phyloP scores from a whole-genome alignment of 2,888 invertebrate species.

The Drosophila limbata region DNA sequence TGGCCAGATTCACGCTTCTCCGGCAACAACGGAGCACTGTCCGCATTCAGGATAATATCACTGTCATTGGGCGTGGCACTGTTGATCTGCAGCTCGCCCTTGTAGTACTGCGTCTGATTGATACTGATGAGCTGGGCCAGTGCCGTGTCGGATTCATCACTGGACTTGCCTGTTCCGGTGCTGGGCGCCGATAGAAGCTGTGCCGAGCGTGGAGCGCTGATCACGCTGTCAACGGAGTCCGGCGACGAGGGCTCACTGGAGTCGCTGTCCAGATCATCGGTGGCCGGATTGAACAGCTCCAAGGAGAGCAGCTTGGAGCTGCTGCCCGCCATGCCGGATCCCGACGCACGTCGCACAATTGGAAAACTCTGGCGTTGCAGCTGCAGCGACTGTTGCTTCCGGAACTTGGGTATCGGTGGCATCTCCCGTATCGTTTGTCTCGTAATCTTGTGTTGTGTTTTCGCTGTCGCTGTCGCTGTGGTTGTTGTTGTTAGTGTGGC shows the following conservation, averaged over 20 bases:
- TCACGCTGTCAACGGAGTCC: slow-evolving; percentile 94
- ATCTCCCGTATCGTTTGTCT: slow-evolving; percentile 88
- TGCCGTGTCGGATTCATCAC: slow-evolving; percentile 59
- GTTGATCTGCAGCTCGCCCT: slow-evolving; percentile 72
- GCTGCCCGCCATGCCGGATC: slow-evolving; percentile 76
- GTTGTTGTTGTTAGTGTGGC: slow-evolving; percentile 37
- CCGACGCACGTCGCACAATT: slow-evolving; percentile 89
- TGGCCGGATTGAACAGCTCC: slow-evolving; percentile 95
- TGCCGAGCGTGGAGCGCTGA: slow-evolving; percentile 87
- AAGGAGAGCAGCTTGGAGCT: slow-evolving; percentile 90
- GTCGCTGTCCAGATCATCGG: slow-evolving; percentile 95
- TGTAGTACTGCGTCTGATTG: slow-evolving; percentile 63
- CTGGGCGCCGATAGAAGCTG: slow-evolving; percentile 43
- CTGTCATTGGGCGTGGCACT: slow-evolving; percentile 53
- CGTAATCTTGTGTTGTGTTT: slow-evolving; percentile 86
- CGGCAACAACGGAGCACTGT: slow-evolving; percentile 73
- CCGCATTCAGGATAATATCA: slow-evolving; percentile 81
- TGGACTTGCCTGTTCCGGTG: slow-evolving; percentile 47
- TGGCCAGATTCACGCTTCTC: slow-evolving; percentile 52
- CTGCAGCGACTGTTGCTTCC: slow-evolving; percentile 84
- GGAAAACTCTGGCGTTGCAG: slow-evolving; percentile 87
- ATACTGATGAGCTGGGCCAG: slow-evolving; percentile 51
- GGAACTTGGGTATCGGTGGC: slow-evolving; percentile 88
- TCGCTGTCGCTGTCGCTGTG: slow-evolving; percentile 38
- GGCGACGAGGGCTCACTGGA: slow-evolving; percentile 94